phyloP scores from a whole-genome alignment of 2,797 vertebrate genomes.

The Syngnathus acus region DNA sequence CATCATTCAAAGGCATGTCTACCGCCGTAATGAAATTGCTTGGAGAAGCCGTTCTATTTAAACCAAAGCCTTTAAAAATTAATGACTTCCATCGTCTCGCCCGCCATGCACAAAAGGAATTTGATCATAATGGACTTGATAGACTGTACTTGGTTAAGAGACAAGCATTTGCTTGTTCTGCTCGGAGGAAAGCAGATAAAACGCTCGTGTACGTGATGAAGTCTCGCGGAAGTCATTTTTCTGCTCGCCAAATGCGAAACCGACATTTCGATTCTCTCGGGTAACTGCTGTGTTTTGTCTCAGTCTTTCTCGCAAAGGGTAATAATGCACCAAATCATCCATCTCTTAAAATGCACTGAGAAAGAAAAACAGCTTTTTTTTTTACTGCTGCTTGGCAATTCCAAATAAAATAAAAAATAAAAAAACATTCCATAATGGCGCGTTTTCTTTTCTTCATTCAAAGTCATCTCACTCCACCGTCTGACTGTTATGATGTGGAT shows the following conservation, averaged over 20 bases:
- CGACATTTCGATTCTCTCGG: slow-evolving; percentile 56
- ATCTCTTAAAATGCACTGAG: slow-evolving; percentile 29
- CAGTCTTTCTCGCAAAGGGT: slow-evolving; percentile 38
- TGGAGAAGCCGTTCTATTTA: slow-evolving; percentile 40
- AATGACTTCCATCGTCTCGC: slow-evolving; percentile 35
- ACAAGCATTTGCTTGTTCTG: slow-evolving; percentile 1
- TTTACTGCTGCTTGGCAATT: background rate
- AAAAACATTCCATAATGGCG: background rate
- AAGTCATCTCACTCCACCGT: background rate
- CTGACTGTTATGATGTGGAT: background rate
- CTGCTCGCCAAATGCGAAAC: slow-evolving; percentile 39
- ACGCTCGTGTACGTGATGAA: slow-evolving; percentile 28
- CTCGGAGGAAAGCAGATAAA: slow-evolving; percentile 5
- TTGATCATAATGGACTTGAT: background rate
- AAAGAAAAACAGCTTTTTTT: slow-evolving; percentile 19
- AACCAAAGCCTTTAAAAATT: slow-evolving; percentile 47
- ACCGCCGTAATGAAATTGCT: slow-evolving; percentile 22
- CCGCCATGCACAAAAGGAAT: background rate
- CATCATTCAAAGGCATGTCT: slow-evolving; percentile 7
- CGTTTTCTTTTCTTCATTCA: background rate
- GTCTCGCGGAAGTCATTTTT: slow-evolving; percentile 45
- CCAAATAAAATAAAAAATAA: background rate
- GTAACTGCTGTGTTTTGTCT: slow-evolving; percentile 55
- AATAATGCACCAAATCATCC: slow-evolving; percentile 50
- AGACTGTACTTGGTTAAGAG: background rate